Conservation (phyloP, 2,797 vertebrate species). For the Amniataba percoides region DNA sequence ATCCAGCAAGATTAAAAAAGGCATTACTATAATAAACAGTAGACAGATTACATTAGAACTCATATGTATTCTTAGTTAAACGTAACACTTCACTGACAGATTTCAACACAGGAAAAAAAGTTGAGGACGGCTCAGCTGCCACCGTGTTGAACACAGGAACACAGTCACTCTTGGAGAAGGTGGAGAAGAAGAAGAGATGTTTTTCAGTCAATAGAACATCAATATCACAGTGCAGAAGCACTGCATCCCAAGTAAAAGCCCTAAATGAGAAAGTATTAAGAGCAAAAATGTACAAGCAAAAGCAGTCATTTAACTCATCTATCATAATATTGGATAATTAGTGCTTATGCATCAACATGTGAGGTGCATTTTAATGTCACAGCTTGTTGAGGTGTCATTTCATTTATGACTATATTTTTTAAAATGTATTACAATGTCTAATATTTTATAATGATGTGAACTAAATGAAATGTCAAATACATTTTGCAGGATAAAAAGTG, state of each 20-base stretch:
- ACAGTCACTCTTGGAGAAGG: background rate
- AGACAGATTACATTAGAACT: no score
- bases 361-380: background rate
- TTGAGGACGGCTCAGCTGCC: background rate
- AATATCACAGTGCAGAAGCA: constrained; percentile 4
- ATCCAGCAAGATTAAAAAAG: background rate
- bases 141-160: background rate
- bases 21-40: background rate
- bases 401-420: background rate
- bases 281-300: background rate
- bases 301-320: background rate
- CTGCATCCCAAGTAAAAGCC: background rate
- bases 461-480: background rate
- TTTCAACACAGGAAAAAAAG: background rate
- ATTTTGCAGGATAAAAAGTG: background rate
- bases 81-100: background rate
- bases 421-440: background rate
- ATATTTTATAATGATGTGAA: background rate
- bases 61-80: background rate
- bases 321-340: background rate
- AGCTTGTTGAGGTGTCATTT: background rate
- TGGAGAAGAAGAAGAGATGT: background rate
- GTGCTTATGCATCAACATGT: background rate
- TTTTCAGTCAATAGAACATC: background rate
- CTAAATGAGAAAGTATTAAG: background rate